A percentile compares a stretch with the other conserved stretches of the same genome.
These are phyloP conservation scores for Paratrypauchen microcephalus DNA, from an alignment of 2,797 vertebrate genomes.

Conservation along the genomic window DNA sequence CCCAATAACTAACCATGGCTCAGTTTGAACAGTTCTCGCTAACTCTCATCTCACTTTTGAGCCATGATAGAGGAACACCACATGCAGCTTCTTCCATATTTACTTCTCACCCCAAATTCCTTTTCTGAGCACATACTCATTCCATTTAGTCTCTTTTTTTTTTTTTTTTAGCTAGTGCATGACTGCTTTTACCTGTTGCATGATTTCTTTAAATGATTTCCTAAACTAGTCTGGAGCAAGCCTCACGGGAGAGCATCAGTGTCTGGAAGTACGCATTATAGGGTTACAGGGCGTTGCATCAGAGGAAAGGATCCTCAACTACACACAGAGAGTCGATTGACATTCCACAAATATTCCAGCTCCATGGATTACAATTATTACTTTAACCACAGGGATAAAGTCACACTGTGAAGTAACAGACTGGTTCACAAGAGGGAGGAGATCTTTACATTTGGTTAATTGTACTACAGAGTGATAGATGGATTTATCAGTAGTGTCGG, in stretches of 20 bases:
- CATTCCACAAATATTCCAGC: background rate
- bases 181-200: too few relatives aligned
- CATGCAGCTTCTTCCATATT: background rate
- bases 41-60: background rate
- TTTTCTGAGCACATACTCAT: too few relatives aligned
- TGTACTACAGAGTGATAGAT: too few relatives aligned
- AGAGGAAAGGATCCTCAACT: conserved; percentile 1
- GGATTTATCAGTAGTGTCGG: too few relatives aligned
- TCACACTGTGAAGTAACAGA: background rate
- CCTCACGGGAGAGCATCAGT: background rate
- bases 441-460: too few relatives aligned
- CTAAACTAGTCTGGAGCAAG: too few relatives aligned
- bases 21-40: too few relatives aligned
- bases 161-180: too few relatives aligned
- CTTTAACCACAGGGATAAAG: background rate
- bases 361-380: background rate
- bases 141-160: too few relatives aligned
- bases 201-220: too few relatives aligned
- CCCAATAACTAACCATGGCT: too few relatives aligned
- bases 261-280: background rate
- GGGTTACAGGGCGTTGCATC: background rate
- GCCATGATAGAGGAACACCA: background rate
- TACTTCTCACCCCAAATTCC: background rate
- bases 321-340: background rate
- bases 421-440: too few relatives aligned